phyloP scores from a whole-genome alignment of 1,140 invertebrate species.

The Bradynema listronoti region DNA sequence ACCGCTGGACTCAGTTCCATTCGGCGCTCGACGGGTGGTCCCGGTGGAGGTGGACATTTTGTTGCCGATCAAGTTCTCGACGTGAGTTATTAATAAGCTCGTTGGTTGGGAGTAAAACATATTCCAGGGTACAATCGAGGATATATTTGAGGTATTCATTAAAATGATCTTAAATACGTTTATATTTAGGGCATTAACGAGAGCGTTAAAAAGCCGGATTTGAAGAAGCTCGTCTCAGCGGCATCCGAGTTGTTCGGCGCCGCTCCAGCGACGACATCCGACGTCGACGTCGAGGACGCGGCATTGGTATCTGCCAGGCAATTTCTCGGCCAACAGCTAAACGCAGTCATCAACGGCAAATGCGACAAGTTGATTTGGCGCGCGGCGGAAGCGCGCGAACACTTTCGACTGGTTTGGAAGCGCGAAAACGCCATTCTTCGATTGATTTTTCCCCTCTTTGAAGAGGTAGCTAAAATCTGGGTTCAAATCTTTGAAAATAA shows the following conservation, averaged over 20 bases:
- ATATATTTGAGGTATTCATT: conserved; percentile 9
- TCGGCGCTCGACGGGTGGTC: background rate
- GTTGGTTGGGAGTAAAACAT: too few species aligned
- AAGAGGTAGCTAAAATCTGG: conserved; percentile 37
- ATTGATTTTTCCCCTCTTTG: conserved; percentile 69
- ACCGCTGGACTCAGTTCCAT: background rate
- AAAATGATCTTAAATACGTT: background rate
- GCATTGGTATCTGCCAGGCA: conserved; percentile 7
- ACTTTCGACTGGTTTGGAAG: conserved; percentile 70
- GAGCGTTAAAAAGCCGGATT: too few species aligned
- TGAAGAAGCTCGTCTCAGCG: conserved; percentile 3
- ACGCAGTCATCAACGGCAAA: conserved; percentile 21
- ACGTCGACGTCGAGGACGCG: background rate
- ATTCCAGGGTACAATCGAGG: background rate
- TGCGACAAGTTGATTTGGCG: conserved; percentile 46
- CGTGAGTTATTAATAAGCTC: too few species aligned
- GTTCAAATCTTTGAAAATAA: background rate
- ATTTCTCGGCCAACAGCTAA: conserved; percentile 35
- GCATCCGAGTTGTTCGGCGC: background rate
- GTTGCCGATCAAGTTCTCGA: too few species aligned
- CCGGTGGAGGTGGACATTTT: conserved; percentile 11
- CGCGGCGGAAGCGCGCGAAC: conserved; percentile 62
- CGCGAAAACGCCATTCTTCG: conserved; percentile 70
- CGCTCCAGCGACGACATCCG: background rate
- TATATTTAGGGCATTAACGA: background rate